Percentiles rank a stretch among this genome's conserved stretches.
Evolutionary conservation across 2,888 invertebrate genomes (phyloP).

Genomic region (Agrotis exclamationis): DNA sequence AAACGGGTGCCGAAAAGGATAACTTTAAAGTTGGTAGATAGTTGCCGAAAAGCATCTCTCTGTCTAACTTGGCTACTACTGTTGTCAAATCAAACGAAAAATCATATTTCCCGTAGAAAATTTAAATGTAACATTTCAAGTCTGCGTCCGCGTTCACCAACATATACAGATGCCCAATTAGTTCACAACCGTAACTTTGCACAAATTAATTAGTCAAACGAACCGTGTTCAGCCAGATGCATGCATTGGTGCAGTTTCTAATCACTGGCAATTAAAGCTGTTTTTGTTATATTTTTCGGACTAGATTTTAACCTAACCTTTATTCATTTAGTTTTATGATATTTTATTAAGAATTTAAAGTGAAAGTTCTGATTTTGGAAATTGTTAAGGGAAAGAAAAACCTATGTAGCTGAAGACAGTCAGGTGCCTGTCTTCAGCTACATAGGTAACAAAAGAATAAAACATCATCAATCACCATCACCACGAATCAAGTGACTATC

Average conservation of each 20-base stretch:
- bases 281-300: not conserved
- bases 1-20: not conserved
- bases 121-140: not conserved
- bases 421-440: too few relatives aligned
- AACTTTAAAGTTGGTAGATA: not conserved
- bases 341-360: too few relatives aligned
- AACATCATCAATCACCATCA: too few relatives aligned
- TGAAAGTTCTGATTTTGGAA: too few relatives aligned
- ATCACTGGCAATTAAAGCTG: conserved; percentile 6
- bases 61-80: not conserved
- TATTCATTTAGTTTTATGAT: not conserved
- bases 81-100: not conserved
- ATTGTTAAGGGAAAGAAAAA: too few relatives aligned
- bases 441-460: not conserved
- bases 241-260: conserved; percentile 32
- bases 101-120: not conserved
- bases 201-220: conserved; percentile 29
- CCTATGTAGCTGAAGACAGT: too few relatives aligned
- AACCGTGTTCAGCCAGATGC: conserved; percentile 9
- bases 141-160: conserved; percentile 5
- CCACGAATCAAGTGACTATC: not conserved
- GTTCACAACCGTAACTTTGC: conserved; percentile 31
- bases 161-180: conserved; percentile 23
- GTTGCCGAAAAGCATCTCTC: too few relatives aligned
- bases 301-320: not conserved